phyloP scores from a whole-genome alignment of 1,140 invertebrate species.

The Batillaria attramentaria region DNA sequence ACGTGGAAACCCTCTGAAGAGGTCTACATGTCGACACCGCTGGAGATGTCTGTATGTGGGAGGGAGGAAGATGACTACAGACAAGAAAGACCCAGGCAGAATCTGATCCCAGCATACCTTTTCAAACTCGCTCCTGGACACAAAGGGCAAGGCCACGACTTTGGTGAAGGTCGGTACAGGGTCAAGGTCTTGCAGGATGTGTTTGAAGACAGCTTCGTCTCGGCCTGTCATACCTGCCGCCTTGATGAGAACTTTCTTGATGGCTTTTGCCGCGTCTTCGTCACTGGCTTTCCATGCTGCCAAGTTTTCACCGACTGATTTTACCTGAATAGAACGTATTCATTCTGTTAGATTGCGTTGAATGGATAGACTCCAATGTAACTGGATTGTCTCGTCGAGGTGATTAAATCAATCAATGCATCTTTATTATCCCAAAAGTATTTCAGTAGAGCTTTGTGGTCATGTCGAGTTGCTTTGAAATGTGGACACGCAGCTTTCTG shows the following conservation, averaged over 20 bases:
- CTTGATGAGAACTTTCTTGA: neutral
- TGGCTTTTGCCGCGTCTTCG: neutral
- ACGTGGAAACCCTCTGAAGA: too few species aligned
- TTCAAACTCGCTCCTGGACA: neutral
- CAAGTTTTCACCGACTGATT: conserved; percentile 23
- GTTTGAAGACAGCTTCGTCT: neutral
- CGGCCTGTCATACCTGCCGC: too few species aligned
- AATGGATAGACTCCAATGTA: too few species aligned
- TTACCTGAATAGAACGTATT: conserved; percentile 2
- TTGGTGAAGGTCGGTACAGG: neutral
- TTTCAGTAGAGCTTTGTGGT: too few species aligned
- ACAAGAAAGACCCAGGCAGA: neutral
- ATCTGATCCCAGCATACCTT: neutral
- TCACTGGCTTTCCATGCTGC: conserved; percentile 15
- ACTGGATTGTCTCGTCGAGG: too few species aligned
- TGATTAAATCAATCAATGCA: too few species aligned
- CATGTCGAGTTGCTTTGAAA: too few species aligned
- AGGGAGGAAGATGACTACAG: neutral
- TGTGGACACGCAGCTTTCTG: too few species aligned
- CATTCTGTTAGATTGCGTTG: too few species aligned
- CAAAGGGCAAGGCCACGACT: conserved; percentile 6
- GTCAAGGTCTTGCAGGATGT: conserved; percentile 11
- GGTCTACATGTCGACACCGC: too few species aligned
- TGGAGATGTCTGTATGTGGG: too few species aligned
- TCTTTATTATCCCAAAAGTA: too few species aligned